Evolutionary conservation across 2,113 vertebrate species (phyloP), one percentile per base, ranked within the genome.

Genomic region (Leucoraja erinaceus): DNA sequence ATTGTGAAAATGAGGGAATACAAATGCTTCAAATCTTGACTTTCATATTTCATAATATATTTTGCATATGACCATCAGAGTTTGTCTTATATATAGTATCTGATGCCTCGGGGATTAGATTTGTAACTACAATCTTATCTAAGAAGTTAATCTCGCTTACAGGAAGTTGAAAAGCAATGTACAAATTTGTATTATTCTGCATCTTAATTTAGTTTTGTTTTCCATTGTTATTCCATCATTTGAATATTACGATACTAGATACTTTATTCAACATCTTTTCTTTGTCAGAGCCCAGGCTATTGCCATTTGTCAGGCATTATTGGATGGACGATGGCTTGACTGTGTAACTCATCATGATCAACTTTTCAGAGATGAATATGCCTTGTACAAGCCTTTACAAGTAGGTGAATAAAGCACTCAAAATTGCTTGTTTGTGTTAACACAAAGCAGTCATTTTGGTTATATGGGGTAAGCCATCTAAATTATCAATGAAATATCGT

Each of bases 341-440:
- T 99, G 98, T 28, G 97, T 99, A 94, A 99, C 98, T 78, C 98
- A 99, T 94, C 97, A 99, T 0, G 98, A 99, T 94, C 98, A 99
- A 94, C 96, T 99, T 84, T 99, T 99, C 95, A 96, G 99, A 95
- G 99, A 99, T 28, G 99, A 99, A 93, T 99, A 99, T 81, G 98
- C 98, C 0, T 96, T 99, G 63, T 99, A 99, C 94, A 97, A 98
- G 94, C 98, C 99, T 0, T 95, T 99, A 3, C 98, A 99, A 98
- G 99, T 99, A 96, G 9, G 81, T 93, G 93, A 72, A 70, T 28
- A 25, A 38, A 1, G 93, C 0, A 47, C 76, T 68, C 25, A 31
- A n/a, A 47, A 66, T 66, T 33, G 68, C 9, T 56, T 18, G 2
- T 54, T 14, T 38, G 25, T 70, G 12, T n/a, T 63, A 16, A 12